Base-by-base conservation (phyloP, 2,113 vertebrate genomes). In the Coryphaenoides rupestris region DNA sequence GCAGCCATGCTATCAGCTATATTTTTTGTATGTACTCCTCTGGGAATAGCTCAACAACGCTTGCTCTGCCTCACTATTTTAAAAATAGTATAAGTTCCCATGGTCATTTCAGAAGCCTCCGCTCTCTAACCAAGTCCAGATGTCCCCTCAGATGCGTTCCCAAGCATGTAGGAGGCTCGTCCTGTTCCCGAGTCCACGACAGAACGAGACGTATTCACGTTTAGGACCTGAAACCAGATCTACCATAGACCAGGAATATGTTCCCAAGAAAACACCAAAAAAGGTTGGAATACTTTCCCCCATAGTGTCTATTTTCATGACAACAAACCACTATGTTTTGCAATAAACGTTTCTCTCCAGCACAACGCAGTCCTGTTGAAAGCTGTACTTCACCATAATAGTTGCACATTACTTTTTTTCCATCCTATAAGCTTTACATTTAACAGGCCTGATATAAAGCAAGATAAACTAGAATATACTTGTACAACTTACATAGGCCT, bases 91-190 rank as follows among this genome's bases (percentile, higher is more conserved):
- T 69, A 74, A 10, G 74, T 89, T 92, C 87, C 86, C 87, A 87
- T 81, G 82, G 79, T 15, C 2, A 60, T 78, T 77, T 77, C 72
- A 76, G 72, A 14, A 70, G 3, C 55, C 74, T 23, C 65, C 62
- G 50, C 58, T 68, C 50, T 1, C 21, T 78, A 72, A 90, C 80
- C 62, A 67, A 55, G 70, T 75, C 84, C 92, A 93, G 88, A 92
- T 92, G 92, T 84, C 78, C 61, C n/a, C 75, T 89, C 91, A 93
- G 84, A 91, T 93, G 90, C 87, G 77, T 55, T 77, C 68, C 64
- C 16, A 54, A 16, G 17, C 70, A 65, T 63, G 62, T 54, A 45
- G 10, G 50, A 45, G 10, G 50, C 7, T 13, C 1, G 33, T 40
- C 33, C 33, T 9, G 33, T 40, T 40, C 13, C 33, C 2, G 33